Conservation (phyloP, 2,113 vertebrate genomes). For the Gallinago media region DNA sequence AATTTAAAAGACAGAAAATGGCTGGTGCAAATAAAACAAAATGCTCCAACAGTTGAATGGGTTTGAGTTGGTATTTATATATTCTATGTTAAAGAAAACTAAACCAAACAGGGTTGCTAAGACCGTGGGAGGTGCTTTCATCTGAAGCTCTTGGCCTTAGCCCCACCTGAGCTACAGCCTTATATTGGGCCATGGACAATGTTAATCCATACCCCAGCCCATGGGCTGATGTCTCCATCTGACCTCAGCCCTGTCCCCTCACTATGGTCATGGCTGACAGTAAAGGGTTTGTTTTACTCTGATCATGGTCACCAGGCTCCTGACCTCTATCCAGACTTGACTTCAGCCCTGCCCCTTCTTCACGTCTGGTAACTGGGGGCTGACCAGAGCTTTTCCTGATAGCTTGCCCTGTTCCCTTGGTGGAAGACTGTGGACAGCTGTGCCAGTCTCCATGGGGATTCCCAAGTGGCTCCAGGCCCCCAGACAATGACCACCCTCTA, state of each 20-base stretch:
- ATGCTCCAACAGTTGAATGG: fast-evolving
- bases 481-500: not conserved
- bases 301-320: not conserved
- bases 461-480: not conserved
- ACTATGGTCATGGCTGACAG: not conserved
- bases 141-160: not conserved
- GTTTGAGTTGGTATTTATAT: not conserved
- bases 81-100: not conserved
- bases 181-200: fast-evolving
- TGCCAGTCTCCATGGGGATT: not conserved
- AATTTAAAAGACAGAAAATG: not conserved
- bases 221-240: not conserved
- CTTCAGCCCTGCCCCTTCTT: not conserved
- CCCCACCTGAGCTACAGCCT: not conserved
- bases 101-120: not conserved
- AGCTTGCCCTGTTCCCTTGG: not conserved
- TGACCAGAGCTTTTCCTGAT: not conserved
- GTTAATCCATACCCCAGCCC: not conserved
- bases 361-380: not conserved
- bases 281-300: not conserved
- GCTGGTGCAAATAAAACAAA: not conserved
- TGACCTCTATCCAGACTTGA: not conserved
- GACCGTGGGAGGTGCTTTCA: fast-evolving
- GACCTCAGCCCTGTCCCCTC: not conserved
- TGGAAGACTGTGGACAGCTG: not conserved